These are phyloP conservation scores for Diploscapter pachys DNA, from an alignment of 1,140 invertebrate species.

Conservation along the genomic window DNA sequence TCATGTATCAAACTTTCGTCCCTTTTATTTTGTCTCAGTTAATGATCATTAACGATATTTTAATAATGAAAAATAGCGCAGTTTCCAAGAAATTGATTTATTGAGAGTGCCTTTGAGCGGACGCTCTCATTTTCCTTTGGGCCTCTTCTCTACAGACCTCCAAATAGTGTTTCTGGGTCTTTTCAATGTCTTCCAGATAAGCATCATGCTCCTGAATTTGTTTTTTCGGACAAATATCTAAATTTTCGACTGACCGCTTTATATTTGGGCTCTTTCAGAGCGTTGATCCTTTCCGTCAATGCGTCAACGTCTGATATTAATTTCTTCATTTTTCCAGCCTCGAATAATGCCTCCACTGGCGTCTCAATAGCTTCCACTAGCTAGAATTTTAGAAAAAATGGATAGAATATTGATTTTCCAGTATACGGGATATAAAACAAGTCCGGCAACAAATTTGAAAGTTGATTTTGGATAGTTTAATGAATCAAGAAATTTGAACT, in stretches of 20 bases:
- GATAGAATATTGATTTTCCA: too few relatives aligned
- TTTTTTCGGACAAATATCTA: background rate
- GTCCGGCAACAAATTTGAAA: too few relatives aligned
- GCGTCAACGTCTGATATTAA: conserved; percentile 14
- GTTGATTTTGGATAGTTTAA: too few relatives aligned
- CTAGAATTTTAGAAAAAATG: background rate
- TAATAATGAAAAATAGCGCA: too few relatives aligned
- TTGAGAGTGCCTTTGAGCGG: background rate
- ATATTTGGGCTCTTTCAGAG: conserved; percentile 19
- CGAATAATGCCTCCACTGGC: conserved; percentile 23
- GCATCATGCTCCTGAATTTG: conserved; percentile 19
- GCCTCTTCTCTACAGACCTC: conserved; percentile 24
- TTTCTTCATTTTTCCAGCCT: conserved; percentile 18
- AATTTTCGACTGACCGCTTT: conserved; percentile 4
- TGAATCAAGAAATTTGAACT: too few relatives aligned
- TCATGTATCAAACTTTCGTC: too few relatives aligned
- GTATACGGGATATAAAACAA: too few relatives aligned
- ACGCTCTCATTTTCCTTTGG: conserved; percentile 26
- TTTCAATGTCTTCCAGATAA: conserved; percentile 16
- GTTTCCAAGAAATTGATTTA: too few relatives aligned
- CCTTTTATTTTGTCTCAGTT: too few relatives aligned
- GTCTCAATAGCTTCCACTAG: conserved; percentile 27
- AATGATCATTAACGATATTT: too few relatives aligned
- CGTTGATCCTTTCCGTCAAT: conserved; percentile 20
- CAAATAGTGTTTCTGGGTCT: conserved; percentile 22